Evolutionary conservation across 2,797 vertebrate genomes (phyloP), one percentile per base, ranked within the genome.

Genomic region (Leptoclinus maculatus): DNA sequence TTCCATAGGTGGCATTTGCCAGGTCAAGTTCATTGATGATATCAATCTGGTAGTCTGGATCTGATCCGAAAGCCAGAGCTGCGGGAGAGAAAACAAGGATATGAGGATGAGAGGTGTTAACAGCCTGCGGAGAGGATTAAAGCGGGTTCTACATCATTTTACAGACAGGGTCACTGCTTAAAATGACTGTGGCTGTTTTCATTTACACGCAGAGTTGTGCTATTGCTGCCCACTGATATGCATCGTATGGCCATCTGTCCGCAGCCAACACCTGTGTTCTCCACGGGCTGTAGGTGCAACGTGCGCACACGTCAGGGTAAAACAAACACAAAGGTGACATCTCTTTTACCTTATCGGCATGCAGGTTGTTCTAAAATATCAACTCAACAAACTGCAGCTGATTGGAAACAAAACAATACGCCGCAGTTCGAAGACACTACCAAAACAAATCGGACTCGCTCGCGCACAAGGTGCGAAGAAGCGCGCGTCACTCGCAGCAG

Each of bases 11-110:
- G 80, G 96, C 95, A 80, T 99, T 98, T 79, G 95, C 94, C 73
- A 97, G 95, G 92, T 98, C 97, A 83, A 99, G 93, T 84, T 99
- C 97, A 27, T 95, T 88, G 92, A 98, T 96, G 78, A 99, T 91
- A 91, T 99, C 97, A 88, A 98, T 94, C 91, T 98, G 97, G 90
- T 97, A 95, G 78, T 96, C 95, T 79, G 95, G 96, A 91, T 98
- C 97, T 89, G 95, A 95, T 90, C 96, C 97, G 88, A 96, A 95
- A 90, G 95, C 96, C 91, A 94, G 72, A 92, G 95, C 96, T 98
- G 93, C 72, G 78, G 83, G 41, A 68, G 69, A 86, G 62, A 84
- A 45, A 83, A n/a, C 63, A 43, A 79, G 87, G 78, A 89, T 85
- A 45, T 19, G 62, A 27, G 23, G 60, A 4, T 23, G 23, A 17